phyloP scores from a whole-genome alignment of 2,888 invertebrate genomes.

The Netelia inedita region DNA sequence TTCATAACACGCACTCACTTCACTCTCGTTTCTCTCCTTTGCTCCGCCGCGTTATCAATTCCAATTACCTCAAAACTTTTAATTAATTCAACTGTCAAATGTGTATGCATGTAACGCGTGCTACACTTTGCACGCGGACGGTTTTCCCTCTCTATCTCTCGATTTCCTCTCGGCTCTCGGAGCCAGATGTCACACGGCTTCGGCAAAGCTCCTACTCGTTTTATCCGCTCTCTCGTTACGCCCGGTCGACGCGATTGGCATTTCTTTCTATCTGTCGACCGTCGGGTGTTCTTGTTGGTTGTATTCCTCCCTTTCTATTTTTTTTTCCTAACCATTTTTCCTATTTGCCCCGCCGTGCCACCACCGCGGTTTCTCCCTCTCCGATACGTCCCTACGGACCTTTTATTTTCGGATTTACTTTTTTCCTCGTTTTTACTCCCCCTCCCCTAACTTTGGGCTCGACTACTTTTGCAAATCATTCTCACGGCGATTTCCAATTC shows the following conservation, averaged over 20 bases:
- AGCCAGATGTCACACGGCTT: constrained; percentile 75
- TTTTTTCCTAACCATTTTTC: constrained; percentile 19
- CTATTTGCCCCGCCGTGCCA: constrained; percentile 10
- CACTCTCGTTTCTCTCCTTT: constrained; percentile 50
- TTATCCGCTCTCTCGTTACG: constrained; percentile 81
- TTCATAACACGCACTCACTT: not conserved
- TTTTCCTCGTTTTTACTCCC: constrained; percentile 15
- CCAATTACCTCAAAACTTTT: constrained; percentile 81
- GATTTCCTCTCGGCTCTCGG: constrained; percentile 61
- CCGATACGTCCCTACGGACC: constrained; percentile 32
- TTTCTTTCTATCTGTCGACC: constrained; percentile 76
- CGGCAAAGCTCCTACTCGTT: constrained; percentile 76
- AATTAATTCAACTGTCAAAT: constrained; percentile 80
- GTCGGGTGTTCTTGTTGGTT: constrained; percentile 58
- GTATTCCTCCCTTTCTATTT: constrained; percentile 51
- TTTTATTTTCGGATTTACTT: constrained; percentile 53
- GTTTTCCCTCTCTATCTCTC: constrained; percentile 43
- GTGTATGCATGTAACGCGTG: constrained; percentile 59
- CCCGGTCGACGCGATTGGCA: constrained; percentile 79
- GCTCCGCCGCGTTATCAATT: constrained; percentile 74
- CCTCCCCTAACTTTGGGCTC: not conserved
- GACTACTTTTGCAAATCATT: constrained; percentile 9
- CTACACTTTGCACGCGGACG: not conserved
- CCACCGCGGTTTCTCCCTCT: not conserved
- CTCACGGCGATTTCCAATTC: constrained; percentile 74